phyloP scores from a whole-genome alignment of 2,113 vertebrate species.

The Poeciliopsis retropinna region DNA sequence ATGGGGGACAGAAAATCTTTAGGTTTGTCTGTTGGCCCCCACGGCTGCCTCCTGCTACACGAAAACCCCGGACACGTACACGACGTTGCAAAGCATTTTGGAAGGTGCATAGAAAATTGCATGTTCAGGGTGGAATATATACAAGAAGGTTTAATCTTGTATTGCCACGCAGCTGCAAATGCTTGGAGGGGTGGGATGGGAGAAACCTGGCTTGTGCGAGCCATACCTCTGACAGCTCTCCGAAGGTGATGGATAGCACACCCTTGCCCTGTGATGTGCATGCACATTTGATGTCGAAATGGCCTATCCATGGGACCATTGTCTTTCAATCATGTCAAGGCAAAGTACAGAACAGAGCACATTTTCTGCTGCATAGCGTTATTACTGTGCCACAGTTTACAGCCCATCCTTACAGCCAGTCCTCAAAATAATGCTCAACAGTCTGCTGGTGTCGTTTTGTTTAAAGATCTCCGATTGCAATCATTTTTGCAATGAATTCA shows the following conservation, averaged over 20 bases:
- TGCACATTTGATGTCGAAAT: constrained; percentile 82
- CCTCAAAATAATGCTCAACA: constrained; percentile 39
- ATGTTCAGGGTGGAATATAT: constrained; percentile 39
- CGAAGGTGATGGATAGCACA: constrained; percentile 79
- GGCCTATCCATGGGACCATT: constrained; percentile 77
- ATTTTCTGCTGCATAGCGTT: constrained; percentile 72
- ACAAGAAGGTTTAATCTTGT: constrained; percentile 61
- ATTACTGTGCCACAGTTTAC: constrained; percentile 72
- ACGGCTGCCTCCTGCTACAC: too few relatives aligned
- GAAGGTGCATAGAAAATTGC: constrained; percentile 16
- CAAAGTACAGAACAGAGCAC: constrained; percentile 76
- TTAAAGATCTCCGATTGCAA: constrained; percentile 40
- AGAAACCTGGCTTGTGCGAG: constrained; percentile 51
- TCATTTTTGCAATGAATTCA: constrained; percentile 29
- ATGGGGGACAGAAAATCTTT: background rate
- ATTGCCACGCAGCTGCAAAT: constrained; percentile 63
- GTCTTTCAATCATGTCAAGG: constrained; percentile 81
- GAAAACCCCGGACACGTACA: background rate
- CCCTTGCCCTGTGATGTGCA: constrained; percentile 78
- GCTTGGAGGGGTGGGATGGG: constrained; percentile 24
- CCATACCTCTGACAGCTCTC: constrained; percentile 74
- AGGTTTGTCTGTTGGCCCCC: too few relatives aligned
- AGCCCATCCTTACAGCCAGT: constrained; percentile 49
- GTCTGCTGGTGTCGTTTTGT: constrained; percentile 23
- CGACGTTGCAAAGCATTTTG: constrained; percentile 13